Percentiles rank a stretch among this genome's conserved stretches.
These are phyloP conservation scores for Distichodus sexfasciatus DNA, from an alignment of 2,797 vertebrate genomes.

Conservation along the genomic window DNA sequence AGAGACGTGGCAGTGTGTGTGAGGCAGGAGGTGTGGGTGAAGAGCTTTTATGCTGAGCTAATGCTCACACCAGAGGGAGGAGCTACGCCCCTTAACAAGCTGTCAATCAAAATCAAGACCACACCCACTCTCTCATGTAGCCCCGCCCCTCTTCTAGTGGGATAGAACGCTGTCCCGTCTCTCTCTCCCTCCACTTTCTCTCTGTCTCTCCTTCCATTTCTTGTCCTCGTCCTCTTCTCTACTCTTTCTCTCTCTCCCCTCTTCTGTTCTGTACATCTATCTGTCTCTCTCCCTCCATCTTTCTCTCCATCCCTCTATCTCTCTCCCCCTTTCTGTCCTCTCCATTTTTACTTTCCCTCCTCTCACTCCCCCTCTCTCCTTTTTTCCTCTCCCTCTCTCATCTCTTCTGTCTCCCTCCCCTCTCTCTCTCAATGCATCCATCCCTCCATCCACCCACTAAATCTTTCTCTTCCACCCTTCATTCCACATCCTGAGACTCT, in stretches of 20 bases:
- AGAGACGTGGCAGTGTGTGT: too few relatives aligned
- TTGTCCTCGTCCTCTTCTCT: conserved; percentile 46
- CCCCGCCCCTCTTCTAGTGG: too few relatives aligned
- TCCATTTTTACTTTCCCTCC: conserved; percentile 10
- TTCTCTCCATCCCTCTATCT: neutral
- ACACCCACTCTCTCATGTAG: too few relatives aligned
- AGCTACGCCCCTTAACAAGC: too few relatives aligned
- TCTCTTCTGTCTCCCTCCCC: conserved; percentile 28
- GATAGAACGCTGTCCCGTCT: too few relatives aligned
- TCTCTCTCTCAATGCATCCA: neutral
- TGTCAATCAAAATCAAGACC: too few relatives aligned
- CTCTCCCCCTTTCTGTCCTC: neutral
- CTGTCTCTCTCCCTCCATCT: conserved; percentile 15
- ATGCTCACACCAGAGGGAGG: too few relatives aligned
- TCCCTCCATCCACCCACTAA: too few relatives aligned
- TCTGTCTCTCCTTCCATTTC: neutral
- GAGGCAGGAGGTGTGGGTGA: too few relatives aligned
- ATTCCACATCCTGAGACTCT: too few relatives aligned
- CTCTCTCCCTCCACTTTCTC: neutral
- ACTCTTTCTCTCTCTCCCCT: neutral
- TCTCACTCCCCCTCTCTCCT: conserved; percentile 52
- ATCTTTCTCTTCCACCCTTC: too few relatives aligned
- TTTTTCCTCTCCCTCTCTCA: neutral
- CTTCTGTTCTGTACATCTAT: conserved; percentile 46
- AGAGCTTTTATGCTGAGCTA: too few relatives aligned